Evolutionary conservation across 2,113 vertebrate genomes (phyloP).

Genomic region (Gasterosteus aculeatus): DNA sequence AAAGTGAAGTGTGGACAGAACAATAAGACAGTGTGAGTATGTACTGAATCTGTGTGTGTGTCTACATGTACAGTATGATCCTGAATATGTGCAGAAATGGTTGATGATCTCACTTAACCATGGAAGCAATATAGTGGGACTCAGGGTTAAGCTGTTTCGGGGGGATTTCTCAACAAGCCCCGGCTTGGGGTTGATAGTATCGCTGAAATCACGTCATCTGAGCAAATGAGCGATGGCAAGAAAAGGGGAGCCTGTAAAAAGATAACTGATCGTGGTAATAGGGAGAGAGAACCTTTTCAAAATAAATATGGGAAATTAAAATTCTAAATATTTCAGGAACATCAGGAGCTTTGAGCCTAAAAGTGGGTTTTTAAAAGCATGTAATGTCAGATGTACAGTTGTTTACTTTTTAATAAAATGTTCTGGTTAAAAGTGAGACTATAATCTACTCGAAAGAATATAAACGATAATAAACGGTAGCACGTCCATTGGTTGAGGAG

Average conservation of each 20-base stretch:
- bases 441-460: background rate
- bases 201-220: conserved; percentile 31
- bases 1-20: conserved; percentile 11
- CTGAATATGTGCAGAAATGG: conserved; percentile 10
- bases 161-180: conserved; percentile 53
- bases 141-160: background rate
- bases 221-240: conserved; percentile 44
- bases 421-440: background rate
- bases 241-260: background rate
- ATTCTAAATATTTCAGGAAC: background rate
- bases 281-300: background rate
- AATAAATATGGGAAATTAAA: background rate
- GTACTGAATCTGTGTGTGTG: background rate
- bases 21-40: conserved; percentile 18
- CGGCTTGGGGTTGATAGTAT: conserved; percentile 52
- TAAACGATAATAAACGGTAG: background rate
- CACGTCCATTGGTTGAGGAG: background rate
- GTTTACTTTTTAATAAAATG: background rate
- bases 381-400: background rate
- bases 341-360: background rate
- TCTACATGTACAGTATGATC: background rate
- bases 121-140: conserved; percentile 11
- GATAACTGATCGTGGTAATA: conserved; percentile 30
- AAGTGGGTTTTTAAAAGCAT: background rate
- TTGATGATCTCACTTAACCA: conserved; percentile 27